Evolutionary conservation across 2,888 invertebrate species (phyloP).

Genomic region (Patella pellucida): DNA sequence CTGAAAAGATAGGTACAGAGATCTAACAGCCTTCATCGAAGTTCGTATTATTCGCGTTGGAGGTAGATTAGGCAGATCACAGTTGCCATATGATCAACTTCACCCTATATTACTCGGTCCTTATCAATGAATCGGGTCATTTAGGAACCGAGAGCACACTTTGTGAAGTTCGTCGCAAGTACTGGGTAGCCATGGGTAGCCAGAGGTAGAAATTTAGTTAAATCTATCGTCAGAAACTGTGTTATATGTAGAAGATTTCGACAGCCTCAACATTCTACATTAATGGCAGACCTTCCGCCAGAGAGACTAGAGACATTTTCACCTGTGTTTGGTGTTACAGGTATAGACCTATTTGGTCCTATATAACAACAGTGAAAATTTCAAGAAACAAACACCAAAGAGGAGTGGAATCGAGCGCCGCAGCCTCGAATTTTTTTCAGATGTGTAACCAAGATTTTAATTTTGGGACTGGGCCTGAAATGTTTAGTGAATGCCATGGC

Average conservation of each 20-base stretch:
- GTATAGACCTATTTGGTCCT: constrained; percentile 27
- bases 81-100: constrained; percentile 5
- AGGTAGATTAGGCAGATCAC: constrained; percentile 19
- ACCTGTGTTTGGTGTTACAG: constrained; percentile 19
- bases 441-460: too few relatives aligned
- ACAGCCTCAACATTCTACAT: constrained; percentile 6
- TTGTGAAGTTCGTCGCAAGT: constrained; percentile 7
- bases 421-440: too few relatives aligned
- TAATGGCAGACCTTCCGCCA: constrained; percentile 21
- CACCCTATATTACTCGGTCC: constrained; percentile 17
- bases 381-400: constrained; percentile 11
- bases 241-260: constrained; percentile 16
- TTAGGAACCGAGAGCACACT: constrained; percentile 20
- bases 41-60: constrained; percentile 18
- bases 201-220: constrained; percentile 17
- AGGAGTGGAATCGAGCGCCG: too few relatives aligned
- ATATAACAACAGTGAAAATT: constrained; percentile 13
- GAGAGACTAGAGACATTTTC: constrained; percentile 3
- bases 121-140: constrained; percentile 13
- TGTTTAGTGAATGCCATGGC: too few relatives aligned
- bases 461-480: too few relatives aligned
- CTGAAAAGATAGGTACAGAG: neutral
- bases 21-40: too few relatives aligned
- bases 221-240: constrained; percentile 17
- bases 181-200: constrained; percentile 23